Evolutionary conservation across 2,888 invertebrate species (phyloP), one percentile per base, ranked within the genome.

Genomic region (Heteropelma amictum): DNA sequence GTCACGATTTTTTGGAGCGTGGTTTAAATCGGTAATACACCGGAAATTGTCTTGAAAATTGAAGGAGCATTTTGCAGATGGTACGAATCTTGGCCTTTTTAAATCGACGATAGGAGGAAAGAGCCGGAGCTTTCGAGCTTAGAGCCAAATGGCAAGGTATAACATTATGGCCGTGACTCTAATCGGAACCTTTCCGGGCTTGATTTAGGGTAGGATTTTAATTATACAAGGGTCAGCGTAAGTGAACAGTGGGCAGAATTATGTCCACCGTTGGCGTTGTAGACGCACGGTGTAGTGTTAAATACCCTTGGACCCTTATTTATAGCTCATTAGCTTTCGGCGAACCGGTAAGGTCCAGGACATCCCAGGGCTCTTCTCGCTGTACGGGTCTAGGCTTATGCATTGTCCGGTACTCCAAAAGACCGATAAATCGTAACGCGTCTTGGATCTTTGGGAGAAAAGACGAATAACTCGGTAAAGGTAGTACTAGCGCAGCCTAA

Each of bases 141-240:
- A 35, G 35, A 56, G 56, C 67, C 45, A 21, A 53, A 63, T 53
- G 72, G 72, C 72, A 77, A 80, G 82, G 23, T 49, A 30, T 42
- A 26, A 54, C 35, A n/a, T 45, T 23, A 7, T 45, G 47, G 12
- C 12, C 49, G 30, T 42, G 40, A 54, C 42, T 83, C 83, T 84
- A 85, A 85, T 86, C 83, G 81, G 78, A 47, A 35, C 35, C 67
- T 58, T n/a, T 58, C 58, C 49, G 85, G 85, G 85, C 86, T 79
- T 87, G 87, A 86, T 86, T 87, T 86, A 87, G 85, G 81, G 77
- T 79, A 81, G 87, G 85, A 87, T 85, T 85, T 87, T 87, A 87
- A 87, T 87, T 56, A 56, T 87, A 85, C 83, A 79, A 85, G 86
- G 87, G 86, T 85, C 84, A 85, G 82, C 80, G 79, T 72, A 76